These are phyloP conservation scores for Ypsolopha sequella DNA, from an alignment of 2,888 invertebrate genomes.

Conservation along the genomic window DNA sequence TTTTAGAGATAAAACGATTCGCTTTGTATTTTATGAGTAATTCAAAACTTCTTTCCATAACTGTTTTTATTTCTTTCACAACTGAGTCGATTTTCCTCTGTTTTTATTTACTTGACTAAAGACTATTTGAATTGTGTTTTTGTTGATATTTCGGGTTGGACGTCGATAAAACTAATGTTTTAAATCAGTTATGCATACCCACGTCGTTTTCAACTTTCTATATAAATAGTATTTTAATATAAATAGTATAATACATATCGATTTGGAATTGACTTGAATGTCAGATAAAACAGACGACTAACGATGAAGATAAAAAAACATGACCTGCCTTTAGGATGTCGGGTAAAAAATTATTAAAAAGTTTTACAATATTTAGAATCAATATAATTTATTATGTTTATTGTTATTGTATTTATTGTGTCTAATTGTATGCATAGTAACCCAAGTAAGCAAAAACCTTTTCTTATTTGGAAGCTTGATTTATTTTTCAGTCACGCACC, in stretches of 20 bases:
- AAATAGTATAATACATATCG: background rate
- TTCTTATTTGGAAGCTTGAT: too few relatives aligned
- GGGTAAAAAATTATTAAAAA: too few relatives aligned
- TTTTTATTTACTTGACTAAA: constrained; percentile 16
- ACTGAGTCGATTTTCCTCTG: constrained; percentile 26
- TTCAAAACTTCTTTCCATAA: constrained; percentile 3
- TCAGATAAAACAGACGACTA: background rate
- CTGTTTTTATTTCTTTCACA: constrained; percentile 15
- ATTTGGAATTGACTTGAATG: background rate
- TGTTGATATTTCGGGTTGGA: constrained; percentile 19
- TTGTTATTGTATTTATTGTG: background rate
- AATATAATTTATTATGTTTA: background rate
- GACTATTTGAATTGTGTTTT: constrained; percentile 20
- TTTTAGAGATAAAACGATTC: constrained; percentile 48
- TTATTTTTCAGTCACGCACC: too few relatives aligned
- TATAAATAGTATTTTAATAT: background rate
- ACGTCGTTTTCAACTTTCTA: constrained; percentile 13
- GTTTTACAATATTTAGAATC: too few relatives aligned
- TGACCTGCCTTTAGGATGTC: background rate
- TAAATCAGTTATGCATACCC: constrained; percentile 44
- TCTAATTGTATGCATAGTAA: too few relatives aligned
- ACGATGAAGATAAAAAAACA: background rate
- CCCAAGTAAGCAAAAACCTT: too few relatives aligned
- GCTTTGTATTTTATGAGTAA: constrained; percentile 20
- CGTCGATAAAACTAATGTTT: constrained; percentile 53